Conservation (phyloP, 2,888 invertebrate species). For the Scaptodrosophila latifasciaeformis region DNA sequence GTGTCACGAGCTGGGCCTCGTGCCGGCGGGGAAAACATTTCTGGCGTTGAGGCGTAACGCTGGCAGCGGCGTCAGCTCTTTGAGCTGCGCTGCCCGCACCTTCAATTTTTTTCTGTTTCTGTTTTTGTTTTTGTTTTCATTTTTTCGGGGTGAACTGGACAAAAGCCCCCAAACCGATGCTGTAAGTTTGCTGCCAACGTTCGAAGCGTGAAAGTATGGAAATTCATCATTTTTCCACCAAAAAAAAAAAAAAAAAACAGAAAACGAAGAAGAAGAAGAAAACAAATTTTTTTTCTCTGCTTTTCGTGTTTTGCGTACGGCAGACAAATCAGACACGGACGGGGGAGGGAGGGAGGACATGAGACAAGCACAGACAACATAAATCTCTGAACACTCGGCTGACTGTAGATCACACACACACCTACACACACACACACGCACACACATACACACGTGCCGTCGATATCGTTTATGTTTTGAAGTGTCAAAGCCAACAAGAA, state of each 20-base stretch:
- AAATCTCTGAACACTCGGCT: slow-evolving; percentile 40
- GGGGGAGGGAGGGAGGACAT: neutral
- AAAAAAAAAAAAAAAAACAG: too few relatives aligned
- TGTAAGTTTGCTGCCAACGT: slow-evolving; percentile 12
- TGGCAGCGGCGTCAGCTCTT: neutral
- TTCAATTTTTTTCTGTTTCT: too few relatives aligned
- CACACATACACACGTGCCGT: too few relatives aligned
- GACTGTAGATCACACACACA: neutral
- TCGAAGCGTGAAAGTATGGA: slow-evolving; percentile 65
- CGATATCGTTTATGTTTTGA: slow-evolving; percentile 20
- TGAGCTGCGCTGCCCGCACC: neutral
- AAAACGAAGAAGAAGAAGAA: too few relatives aligned
- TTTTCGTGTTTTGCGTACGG: slow-evolving; percentile 30
- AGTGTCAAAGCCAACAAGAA: slow-evolving; percentile 11
- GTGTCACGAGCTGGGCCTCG: slow-evolving; percentile 59
- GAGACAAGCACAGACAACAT: slow-evolving; percentile 45
- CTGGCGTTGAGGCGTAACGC: slow-evolving; percentile 1
- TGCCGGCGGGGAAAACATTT: slow-evolving; percentile 49
- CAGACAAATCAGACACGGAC: slow-evolving; percentile 30
- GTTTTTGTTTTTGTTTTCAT: too few relatives aligned
- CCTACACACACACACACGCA: slow-evolving; percentile 17
- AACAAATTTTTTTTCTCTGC: slow-evolving; percentile 5
- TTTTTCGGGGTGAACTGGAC: too few relatives aligned
- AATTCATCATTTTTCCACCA: slow-evolving; percentile 68
- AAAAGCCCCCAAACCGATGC: too few relatives aligned